Evolutionary conservation across 2,113 vertebrate genomes (phyloP).

Genomic region (Lethenteron reissneri): DNA sequence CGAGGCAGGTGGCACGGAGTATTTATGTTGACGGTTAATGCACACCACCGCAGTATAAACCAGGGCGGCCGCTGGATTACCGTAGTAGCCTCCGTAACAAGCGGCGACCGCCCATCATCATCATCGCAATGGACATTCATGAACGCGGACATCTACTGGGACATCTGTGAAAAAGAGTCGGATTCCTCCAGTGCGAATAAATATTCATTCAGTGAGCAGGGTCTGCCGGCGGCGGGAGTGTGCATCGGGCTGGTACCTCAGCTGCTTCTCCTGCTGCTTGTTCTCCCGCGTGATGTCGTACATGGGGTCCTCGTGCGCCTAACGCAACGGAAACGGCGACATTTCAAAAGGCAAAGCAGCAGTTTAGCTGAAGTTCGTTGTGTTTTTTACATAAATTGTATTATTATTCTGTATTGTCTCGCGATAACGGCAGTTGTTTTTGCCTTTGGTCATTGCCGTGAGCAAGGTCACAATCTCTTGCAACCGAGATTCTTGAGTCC

Average conservation of each 20-base stretch:
- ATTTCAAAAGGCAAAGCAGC: neutral
- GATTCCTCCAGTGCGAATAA: neutral
- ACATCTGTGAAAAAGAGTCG: neutral
- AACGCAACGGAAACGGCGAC: slow-evolving; percentile 5
- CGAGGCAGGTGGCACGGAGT: no score
- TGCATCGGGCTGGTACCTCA: slow-evolving; percentile 28
- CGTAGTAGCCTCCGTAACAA: no score
- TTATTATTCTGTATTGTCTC: neutral
- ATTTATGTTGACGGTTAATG: no score
- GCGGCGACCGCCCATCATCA: no score
- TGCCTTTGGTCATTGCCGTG: neutral
- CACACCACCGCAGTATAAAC: no score
- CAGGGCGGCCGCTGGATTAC: no score
- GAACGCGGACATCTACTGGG: neutral
- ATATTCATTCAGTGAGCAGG: neutral
- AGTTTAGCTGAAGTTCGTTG: neutral
- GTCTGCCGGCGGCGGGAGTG: neutral
- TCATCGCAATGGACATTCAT: neutral
- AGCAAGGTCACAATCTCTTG: neutral
- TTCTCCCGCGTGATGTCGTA: slow-evolving; percentile 73
- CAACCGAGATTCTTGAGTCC: no score
- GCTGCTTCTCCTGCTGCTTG: slow-evolving; percentile 62
- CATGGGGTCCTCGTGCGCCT: slow-evolving; percentile 95
- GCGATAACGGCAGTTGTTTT: neutral
- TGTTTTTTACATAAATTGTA: neutral